phyloP scores from a whole-genome alignment of 2,888 invertebrate genomes.

The Cheilosia soror region DNA sequence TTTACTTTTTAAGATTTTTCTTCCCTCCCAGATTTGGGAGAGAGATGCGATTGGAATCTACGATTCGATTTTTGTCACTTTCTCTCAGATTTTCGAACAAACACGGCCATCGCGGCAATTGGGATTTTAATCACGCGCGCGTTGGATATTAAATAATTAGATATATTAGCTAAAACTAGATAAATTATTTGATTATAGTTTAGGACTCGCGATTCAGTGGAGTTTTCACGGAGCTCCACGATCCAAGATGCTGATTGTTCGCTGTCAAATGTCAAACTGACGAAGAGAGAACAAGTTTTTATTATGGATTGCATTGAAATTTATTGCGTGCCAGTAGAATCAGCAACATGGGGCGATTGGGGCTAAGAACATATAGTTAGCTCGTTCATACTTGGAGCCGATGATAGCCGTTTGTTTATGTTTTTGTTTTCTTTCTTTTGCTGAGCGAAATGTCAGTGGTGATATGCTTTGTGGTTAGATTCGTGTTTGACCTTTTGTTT shows the following conservation, averaged over 20 bases:
- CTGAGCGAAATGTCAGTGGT: conserved; percentile 46
- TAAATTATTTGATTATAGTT: conserved; percentile 10
- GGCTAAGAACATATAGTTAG: not conserved
- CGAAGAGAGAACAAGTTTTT: conserved; percentile 40
- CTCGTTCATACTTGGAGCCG: conserved; percentile 32
- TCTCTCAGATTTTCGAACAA: conserved; percentile 18
- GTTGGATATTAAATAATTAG: not conserved
- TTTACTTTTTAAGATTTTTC: conserved; percentile 11
- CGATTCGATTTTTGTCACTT: conserved; percentile 45
- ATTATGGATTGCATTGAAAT: not conserved
- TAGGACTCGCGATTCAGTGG: conserved; percentile 5
- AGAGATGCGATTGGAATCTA: conserved; percentile 1
- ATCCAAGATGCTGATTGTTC: conserved; percentile 27
- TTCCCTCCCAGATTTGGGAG: conserved; percentile 11
- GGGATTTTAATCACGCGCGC: not conserved
- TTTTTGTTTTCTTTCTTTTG: conserved; percentile 68
- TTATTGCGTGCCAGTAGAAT: too few relatives aligned
- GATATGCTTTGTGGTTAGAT: conserved; percentile 16
- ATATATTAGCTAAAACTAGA: not conserved
- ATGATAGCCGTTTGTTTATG: conserved; percentile 59
- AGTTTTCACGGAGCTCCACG: conserved; percentile 34
- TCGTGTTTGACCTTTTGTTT: conserved; percentile 35
- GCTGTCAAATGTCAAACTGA: conserved; percentile 71
- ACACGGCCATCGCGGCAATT: conserved; percentile 35
- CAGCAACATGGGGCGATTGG: not conserved